A percentile compares a stretch with the other conserved stretches of the same genome.
Evolutionary conservation across 2,797 vertebrate species (phyloP).

Genomic region (Aldrovandia affinis): DNA sequence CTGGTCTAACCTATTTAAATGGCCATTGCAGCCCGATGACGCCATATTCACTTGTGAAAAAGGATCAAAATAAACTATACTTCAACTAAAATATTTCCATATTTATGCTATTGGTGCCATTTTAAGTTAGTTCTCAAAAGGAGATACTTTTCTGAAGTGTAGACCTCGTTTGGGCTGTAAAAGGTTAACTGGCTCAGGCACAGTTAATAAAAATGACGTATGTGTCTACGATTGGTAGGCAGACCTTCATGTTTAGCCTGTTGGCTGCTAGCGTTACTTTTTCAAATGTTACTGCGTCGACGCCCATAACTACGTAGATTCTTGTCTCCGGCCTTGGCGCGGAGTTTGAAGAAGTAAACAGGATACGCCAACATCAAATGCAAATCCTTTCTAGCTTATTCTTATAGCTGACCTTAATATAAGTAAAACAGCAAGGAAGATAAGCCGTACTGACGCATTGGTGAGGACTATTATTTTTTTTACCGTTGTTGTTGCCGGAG

Average conservation of each 20-base stretch:
- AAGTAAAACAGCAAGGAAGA: neutral
- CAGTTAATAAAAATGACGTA: neutral
- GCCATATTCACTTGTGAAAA: no score
- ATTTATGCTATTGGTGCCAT: no score
- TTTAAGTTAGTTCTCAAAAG: neutral
- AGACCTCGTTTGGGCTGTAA: neutral
- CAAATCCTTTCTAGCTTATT: neutral
- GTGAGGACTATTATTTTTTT: neutral
- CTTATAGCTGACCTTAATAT: neutral
- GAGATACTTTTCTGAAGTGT: neutral
- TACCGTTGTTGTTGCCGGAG: neutral
- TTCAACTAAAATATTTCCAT: no score
- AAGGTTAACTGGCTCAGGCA: neutral
- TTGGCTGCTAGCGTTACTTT: neutral
- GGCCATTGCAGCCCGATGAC: no score
- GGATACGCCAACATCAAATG: neutral
- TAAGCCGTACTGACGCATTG: neutral
- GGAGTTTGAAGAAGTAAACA: neutral
- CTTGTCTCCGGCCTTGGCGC: neutral
- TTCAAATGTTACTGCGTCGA: neutral
- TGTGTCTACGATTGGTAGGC: neutral
- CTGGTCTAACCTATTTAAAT: no score
- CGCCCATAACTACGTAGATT: neutral
- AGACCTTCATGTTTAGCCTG: neutral
- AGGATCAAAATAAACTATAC: no score